These are phyloP conservation scores for Hylia prasina DNA, from an alignment of 2,113 vertebrate species.

Conservation along the genomic window DNA sequence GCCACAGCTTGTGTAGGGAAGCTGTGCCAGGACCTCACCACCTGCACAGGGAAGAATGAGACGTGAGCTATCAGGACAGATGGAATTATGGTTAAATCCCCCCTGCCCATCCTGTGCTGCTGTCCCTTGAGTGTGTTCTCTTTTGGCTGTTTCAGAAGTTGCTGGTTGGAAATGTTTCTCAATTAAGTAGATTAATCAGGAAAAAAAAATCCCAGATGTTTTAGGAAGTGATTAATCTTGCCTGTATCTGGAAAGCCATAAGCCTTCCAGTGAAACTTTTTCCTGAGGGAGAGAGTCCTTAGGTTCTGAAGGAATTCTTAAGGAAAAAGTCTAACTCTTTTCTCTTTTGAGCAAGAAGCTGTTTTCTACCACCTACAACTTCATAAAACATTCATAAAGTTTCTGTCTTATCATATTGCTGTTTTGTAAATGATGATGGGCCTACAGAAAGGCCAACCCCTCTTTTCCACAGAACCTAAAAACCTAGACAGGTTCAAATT, in stretches of 20 bases:
- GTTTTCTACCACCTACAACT: neutral
- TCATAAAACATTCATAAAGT: conserved; percentile 1
- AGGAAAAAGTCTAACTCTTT: neutral
- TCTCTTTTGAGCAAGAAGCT: neutral
- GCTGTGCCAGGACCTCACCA: neutral
- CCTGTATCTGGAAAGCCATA: fast-evolving
- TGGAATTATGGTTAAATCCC: neutral
- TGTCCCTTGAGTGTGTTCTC: neutral
- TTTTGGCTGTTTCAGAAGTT: neutral
- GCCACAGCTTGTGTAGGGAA: neutral
- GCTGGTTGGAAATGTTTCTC: neutral
- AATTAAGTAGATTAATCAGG: neutral
- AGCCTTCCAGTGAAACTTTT: neutral
- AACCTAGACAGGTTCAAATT: neutral
- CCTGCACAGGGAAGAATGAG: neutral
- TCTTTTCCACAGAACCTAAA: neutral
- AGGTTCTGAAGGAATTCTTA: neutral
- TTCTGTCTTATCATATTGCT: neutral
- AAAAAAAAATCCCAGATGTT: neutral
- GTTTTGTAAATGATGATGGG: neutral
- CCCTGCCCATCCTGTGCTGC: neutral
- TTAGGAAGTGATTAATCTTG: neutral
- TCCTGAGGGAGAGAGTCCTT: neutral
- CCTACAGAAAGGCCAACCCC: neutral
- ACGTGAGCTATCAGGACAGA: neutral